Conservation (phyloP, 1,140 invertebrate genomes). For the Brachionus calyciflorus region DNA sequence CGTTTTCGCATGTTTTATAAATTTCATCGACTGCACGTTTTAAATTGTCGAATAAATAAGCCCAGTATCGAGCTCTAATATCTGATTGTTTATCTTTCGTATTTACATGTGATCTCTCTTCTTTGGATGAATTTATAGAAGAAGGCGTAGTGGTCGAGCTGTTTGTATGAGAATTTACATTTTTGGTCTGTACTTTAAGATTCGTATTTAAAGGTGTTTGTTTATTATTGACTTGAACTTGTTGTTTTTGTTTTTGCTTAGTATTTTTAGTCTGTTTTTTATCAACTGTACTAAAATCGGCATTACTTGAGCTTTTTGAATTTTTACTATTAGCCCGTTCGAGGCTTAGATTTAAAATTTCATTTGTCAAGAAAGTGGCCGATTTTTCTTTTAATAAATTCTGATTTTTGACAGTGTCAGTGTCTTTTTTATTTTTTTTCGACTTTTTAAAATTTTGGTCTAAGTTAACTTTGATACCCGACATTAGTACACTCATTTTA, state of each 20-base stretch:
- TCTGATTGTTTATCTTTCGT: constrained; percentile 2
- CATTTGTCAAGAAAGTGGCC: constrained; percentile 7
- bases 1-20: constrained; percentile 67
- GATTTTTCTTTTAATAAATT: constrained; percentile 17
- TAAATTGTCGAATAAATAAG: constrained; percentile 86
- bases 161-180: too few relatives aligned
- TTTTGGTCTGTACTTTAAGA: too few relatives aligned
- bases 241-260: background rate
- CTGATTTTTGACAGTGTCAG: background rate
- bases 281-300: background rate
- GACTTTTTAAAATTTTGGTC: constrained; percentile 21
- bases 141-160: background rate
- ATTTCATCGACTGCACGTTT: constrained; percentile 78
- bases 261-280: background rate
- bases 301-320: background rate
- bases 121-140: background rate
- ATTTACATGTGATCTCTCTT: background rate
- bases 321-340: constrained; percentile 32
- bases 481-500: constrained; percentile 36
- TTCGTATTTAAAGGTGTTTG: too few relatives aligned
- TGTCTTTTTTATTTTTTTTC: constrained; percentile 16
- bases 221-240: background rate
- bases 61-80: constrained; percentile 73
- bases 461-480: constrained; percentile 1
- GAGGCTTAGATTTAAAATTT: constrained; percentile 24